These are phyloP conservation scores for Rhinopomastus cyanomelas DNA, from an alignment of 2,113 vertebrate species.

Conservation along the genomic window DNA sequence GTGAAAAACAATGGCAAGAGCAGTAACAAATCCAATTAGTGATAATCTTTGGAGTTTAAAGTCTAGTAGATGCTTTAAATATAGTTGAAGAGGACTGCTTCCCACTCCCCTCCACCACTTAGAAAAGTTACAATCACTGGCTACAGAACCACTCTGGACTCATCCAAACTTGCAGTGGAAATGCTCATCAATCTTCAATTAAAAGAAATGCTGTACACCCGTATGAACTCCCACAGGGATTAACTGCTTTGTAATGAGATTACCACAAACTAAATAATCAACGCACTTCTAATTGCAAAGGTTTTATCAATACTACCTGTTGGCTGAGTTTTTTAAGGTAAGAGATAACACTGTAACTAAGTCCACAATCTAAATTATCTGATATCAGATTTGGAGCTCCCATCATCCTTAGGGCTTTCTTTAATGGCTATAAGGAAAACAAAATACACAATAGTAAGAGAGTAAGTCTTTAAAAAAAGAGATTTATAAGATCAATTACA, in stretches of 20 bases:
- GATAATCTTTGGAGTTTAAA: neutral
- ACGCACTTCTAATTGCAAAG: conserved; percentile 83
- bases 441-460: conserved; percentile 84
- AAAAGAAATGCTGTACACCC: neutral
- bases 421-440: conserved; percentile 87
- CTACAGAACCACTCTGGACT: neutral
- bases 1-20: conserved; percentile 10
- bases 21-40: conserved; percentile 14
- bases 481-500: conserved; percentile 77
- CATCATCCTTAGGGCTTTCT: conserved; percentile 89
- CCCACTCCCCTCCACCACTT: conserved; percentile 12
- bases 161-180: neutral
- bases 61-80: neutral
- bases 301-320: conserved; percentile 86
- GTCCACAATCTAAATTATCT: conserved; percentile 88
- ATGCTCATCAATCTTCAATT: neutral
- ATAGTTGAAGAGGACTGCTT: neutral
- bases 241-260: conserved; percentile 61
- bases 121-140: conserved; percentile 52
- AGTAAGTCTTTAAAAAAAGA: conserved; percentile 77
- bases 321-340: conserved; percentile 90
- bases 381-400: conserved; percentile 87
- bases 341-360: conserved; percentile 88
- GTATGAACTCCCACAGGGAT: conserved; percentile 49
- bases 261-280: conserved; percentile 77